Conservation (phyloP, 2,113 vertebrate species). For the Rhagologus leucostigma region DNA sequence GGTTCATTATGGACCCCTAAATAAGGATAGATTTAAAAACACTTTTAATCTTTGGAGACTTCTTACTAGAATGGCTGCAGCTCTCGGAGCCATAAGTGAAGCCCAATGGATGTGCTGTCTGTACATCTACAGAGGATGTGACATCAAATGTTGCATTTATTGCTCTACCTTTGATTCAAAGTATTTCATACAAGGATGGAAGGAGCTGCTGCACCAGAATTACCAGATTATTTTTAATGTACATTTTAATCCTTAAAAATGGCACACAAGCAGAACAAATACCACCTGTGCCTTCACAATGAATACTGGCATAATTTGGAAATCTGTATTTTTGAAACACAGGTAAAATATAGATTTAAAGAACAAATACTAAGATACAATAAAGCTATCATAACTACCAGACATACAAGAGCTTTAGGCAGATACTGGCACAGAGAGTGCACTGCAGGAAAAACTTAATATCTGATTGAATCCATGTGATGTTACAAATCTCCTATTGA, state of each 20-base stretch:
- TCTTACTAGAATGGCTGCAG: background rate
- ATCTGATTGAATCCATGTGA: background rate
- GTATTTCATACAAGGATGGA: background rate
- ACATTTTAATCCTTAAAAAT: background rate
- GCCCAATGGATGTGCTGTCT: background rate
- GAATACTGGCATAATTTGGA: background rate
- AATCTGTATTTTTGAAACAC: background rate
- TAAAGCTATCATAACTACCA: background rate
- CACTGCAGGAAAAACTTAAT: background rate
- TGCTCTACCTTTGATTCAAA: background rate
- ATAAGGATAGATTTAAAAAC: background rate
- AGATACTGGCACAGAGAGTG: background rate
- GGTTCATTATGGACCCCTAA: background rate
- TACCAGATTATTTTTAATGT: background rate
- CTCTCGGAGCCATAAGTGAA: background rate
- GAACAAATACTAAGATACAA: background rate
- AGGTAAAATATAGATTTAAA: background rate
- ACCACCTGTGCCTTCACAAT: background rate
- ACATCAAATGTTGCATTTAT: background rate
- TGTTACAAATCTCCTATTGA: background rate
- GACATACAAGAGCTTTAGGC: background rate
- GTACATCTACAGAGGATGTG: background rate
- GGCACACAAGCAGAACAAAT: background rate
- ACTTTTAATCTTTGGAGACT: background rate
- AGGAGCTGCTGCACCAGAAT: background rate